Percentiles rank a stretch among this genome's conserved stretches.
phyloP scores from a whole-genome alignment of 2,113 vertebrate species.

The Tachysurus fulvidraco region DNA sequence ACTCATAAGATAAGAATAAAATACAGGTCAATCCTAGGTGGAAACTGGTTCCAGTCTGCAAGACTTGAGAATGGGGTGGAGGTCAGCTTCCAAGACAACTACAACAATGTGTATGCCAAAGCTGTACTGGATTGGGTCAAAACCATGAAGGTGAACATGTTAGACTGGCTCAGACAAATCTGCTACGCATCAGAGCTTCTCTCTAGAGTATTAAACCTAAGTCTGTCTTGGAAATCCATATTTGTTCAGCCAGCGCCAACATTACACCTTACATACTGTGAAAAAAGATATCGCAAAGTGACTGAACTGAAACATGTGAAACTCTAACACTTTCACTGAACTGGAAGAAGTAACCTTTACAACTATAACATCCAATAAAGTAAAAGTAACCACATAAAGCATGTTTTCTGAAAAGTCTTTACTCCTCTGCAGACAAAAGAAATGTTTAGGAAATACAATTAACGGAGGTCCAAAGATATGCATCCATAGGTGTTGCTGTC shows the following conservation, averaged over 20 bases:
- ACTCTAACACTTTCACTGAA: neutral
- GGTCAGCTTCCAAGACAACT: neutral
- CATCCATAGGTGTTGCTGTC: conserved; percentile 14
- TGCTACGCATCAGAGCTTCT: neutral
- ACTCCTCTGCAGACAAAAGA: conserved; percentile 61
- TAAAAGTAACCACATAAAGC: neutral
- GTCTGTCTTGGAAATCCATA: neutral
- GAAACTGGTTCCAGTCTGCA: neutral
- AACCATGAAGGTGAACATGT: neutral
- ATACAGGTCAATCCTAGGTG: neutral
- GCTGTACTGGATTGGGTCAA: neutral
- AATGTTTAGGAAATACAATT: conserved; percentile 57
- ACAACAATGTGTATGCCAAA: neutral
- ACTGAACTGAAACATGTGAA: neutral
- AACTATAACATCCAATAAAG: neutral
- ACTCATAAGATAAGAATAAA: neutral
- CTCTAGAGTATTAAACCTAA: conserved; percentile 5
- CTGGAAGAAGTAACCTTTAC: too few species aligned
- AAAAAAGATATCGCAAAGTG: neutral
- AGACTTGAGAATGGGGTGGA: neutral
- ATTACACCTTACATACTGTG: neutral
- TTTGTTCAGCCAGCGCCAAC: neutral
- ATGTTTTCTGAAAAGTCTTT: conserved; percentile 47
- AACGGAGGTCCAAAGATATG: conserved; percentile 25
- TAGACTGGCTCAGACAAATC: neutral